These are phyloP conservation scores for Oenanthe oenanthe DNA, from an alignment of 2,113 vertebrate genomes.

Conservation along the genomic window DNA sequence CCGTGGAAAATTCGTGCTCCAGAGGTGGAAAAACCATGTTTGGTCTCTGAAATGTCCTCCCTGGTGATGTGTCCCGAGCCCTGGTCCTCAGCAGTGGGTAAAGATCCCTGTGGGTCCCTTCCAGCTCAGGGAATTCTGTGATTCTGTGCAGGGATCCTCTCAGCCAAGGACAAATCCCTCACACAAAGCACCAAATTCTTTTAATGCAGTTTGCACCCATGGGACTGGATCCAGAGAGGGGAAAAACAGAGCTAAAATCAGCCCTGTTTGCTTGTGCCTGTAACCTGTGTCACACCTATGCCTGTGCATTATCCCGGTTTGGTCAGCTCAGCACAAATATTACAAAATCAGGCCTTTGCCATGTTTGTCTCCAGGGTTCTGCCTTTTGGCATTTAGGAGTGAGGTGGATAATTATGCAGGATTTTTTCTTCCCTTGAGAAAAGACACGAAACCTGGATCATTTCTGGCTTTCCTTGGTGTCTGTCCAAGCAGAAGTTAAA, in stretches of 20 bases:
- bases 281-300: not conserved
- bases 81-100: not conserved
- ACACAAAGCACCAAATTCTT: not conserved
- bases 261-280: not conserved
- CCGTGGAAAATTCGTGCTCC: not conserved
- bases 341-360: not conserved
- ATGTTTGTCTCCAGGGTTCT: not conserved
- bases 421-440: slow-evolving; percentile 26
- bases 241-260: not conserved
- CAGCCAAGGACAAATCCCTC: not conserved
- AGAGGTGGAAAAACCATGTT: not conserved
- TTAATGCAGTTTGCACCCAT: not conserved
- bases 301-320: not conserved
- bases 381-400: not conserved
- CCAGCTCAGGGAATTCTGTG: not conserved
- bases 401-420: slow-evolving; percentile 23
- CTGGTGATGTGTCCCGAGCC: not conserved
- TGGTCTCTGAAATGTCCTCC: not conserved
- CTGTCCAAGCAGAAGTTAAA: slow-evolving; percentile 60
- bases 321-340: not conserved
- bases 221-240: not conserved
- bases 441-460: slow-evolving; percentile 17
- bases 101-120: not conserved
- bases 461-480: slow-evolving; percentile 56
- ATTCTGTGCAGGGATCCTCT: not conserved